A percentile compares a stretch with the other conserved stretches of the same genome.
Evolutionary conservation across 92 coral and sea anemone species (phyloP).

Genomic region (Zoanthus sociatus): DNA sequence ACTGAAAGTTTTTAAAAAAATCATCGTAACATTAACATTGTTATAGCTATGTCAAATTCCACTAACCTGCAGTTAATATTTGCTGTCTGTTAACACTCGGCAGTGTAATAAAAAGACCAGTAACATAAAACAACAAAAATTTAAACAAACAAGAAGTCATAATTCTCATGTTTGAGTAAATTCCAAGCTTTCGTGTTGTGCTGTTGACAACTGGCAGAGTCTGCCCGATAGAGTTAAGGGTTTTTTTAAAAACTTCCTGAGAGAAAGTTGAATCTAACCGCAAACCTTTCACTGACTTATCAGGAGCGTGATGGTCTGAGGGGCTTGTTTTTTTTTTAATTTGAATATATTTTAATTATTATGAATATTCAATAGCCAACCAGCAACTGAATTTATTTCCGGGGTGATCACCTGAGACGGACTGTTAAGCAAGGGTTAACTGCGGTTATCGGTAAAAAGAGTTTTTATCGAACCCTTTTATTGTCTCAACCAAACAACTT

Average conservation of each 20-base stretch:
- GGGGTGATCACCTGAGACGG: background rate
- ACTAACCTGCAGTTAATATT: slow-evolving; percentile 10
- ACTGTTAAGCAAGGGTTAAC: too few relatives aligned
- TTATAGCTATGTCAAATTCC: background rate
- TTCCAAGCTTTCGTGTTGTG: background rate
- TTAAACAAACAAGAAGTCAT: slow-evolving; percentile 18
- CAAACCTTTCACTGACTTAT: background rate
- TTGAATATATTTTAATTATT: background rate
- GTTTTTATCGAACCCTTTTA: too few relatives aligned
- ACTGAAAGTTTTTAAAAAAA: background rate
- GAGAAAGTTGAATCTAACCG: background rate
- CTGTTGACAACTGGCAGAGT: background rate
- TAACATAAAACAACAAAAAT: background rate
- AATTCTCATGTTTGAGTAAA: background rate
- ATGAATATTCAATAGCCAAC: background rate
- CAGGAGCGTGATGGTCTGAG: too few relatives aligned
- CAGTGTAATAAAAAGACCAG: background rate
- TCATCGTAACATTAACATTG: background rate
- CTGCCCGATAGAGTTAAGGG: background rate
- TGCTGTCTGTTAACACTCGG: slow-evolving; percentile 1
- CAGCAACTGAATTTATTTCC: background rate
- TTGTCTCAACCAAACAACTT: too few relatives aligned
- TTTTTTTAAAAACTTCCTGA: slow-evolving; percentile 17
- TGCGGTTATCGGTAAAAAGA: too few relatives aligned
- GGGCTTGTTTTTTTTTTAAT: too few relatives aligned